Conservation (phyloP, 2,113 vertebrate species). For the Brienomyrus longianalis region DNA sequence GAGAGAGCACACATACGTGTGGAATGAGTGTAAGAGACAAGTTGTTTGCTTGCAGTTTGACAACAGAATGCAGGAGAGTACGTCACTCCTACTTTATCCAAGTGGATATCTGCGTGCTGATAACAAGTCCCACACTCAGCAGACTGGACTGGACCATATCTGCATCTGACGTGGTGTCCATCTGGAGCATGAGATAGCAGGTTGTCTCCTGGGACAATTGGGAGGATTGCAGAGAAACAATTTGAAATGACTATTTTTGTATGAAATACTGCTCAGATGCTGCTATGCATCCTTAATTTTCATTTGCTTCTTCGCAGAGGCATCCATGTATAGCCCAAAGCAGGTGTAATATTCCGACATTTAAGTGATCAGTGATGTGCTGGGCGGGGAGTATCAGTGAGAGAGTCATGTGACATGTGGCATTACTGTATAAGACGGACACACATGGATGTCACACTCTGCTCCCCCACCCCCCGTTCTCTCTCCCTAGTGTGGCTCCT, state of each 20-base stretch:
- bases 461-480: too few species aligned
- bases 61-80: neutral
- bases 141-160: conserved; percentile 30
- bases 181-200: conserved; percentile 51
- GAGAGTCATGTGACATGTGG: neutral
- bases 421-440: conserved; percentile 53
- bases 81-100: conserved; percentile 43
- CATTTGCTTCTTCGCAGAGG: neutral
- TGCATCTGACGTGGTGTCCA: conserved; percentile 40
- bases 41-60: neutral
- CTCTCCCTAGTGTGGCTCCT: too few species aligned
- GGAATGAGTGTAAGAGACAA: neutral
- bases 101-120: conserved; percentile 34
- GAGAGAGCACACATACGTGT: neutral
- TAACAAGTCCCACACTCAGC: conserved; percentile 34
- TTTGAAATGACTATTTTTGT: neutral
- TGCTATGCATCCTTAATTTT: neutral
- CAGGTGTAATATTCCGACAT: neutral
- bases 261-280: neutral
- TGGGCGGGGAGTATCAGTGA: neutral
- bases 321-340: neutral
- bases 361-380: neutral
- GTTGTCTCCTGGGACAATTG: conserved; percentile 51
- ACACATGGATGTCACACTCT: conserved; percentile 4
- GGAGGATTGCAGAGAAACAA: conserved; percentile 43